A percentile compares a stretch with the other conserved stretches of the same genome.
These are phyloP conservation scores for Nyctibius bracteatus DNA, from an alignment of 2,113 vertebrate species.

Conservation along the genomic window DNA sequence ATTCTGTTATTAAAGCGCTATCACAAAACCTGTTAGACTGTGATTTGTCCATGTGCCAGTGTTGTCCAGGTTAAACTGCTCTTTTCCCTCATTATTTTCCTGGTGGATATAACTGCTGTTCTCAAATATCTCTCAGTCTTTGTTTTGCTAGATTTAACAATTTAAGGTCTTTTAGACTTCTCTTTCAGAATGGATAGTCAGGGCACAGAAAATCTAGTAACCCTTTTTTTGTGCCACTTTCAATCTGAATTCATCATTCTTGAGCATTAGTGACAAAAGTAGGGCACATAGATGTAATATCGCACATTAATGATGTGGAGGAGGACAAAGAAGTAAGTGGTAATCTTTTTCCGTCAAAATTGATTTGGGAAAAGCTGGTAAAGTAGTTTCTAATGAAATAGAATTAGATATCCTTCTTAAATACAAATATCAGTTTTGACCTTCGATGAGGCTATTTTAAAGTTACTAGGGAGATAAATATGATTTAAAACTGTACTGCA, in stretches of 20 bases:
- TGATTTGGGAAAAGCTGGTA: conserved; percentile 20
- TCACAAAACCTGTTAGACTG: not conserved
- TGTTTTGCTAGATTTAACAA: not conserved
- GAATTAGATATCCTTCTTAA: conserved; percentile 36
- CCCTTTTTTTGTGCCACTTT: not conserved
- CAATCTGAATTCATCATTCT: not conserved
- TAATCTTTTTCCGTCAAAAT: conserved; percentile 41
- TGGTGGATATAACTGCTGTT: not conserved
- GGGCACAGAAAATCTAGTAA: not conserved
- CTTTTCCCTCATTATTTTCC: not conserved
- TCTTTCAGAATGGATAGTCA: not conserved
- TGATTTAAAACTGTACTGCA: not conserved
- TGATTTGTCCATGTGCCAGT: not conserved
- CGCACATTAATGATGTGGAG: conserved; percentile 20
- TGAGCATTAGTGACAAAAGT: conserved; percentile 48
- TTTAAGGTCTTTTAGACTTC: not conserved
- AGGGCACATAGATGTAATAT: conserved; percentile 15
- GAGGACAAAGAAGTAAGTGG: conserved; percentile 15
- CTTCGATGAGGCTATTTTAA: conserved; percentile 20
- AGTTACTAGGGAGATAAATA: not conserved
- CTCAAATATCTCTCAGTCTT: not conserved
- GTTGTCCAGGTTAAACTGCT: not conserved
- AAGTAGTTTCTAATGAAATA: conserved; percentile 25
- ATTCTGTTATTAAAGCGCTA: not conserved
- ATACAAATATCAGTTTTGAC: conserved; percentile 30